Percentiles rank a stretch among this genome's conserved stretches.
These are phyloP conservation scores for Pagetopsis macropterus DNA, from an alignment of 2,797 vertebrate species.

Conservation along the genomic window DNA sequence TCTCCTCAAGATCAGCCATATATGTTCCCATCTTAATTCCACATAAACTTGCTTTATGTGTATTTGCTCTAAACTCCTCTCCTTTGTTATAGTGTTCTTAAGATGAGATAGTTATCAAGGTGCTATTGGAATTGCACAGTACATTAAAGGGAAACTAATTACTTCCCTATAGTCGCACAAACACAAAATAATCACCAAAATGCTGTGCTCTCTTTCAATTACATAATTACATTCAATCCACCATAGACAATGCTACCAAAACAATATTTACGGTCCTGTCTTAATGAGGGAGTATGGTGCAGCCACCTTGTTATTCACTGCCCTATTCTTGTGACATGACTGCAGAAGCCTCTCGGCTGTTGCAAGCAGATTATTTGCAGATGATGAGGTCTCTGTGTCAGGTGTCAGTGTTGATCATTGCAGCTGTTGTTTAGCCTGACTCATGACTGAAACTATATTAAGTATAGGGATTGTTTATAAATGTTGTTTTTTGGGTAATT, in stretches of 20 bases:
- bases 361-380: background rate
- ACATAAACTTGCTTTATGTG: background rate
- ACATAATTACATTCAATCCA: background rate
- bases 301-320: background rate
- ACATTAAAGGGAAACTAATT: background rate
- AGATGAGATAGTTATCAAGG: background rate
- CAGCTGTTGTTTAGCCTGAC: background rate
- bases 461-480: background rate
- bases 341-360: background rate
- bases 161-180: background rate
- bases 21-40: background rate
- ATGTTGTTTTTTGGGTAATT: background rate
- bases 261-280: background rate
- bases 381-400: slow-evolving; percentile 3
- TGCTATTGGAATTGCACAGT: background rate
- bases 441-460: background rate
- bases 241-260: background rate
- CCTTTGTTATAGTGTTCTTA: background rate
- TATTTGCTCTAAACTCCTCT: background rate
- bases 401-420: slow-evolving; percentile 15
- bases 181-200: background rate
- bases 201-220: background rate
- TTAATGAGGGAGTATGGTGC: background rate
- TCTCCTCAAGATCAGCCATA: background rate
- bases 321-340: slow-evolving; percentile 8